A percentile compares a stretch with the other conserved stretches of the same genome.
These are phyloP conservation scores for Doryteuthis pealeii DNA, from an alignment of 1,140 invertebrate genomes.

Conservation along the genomic window DNA sequence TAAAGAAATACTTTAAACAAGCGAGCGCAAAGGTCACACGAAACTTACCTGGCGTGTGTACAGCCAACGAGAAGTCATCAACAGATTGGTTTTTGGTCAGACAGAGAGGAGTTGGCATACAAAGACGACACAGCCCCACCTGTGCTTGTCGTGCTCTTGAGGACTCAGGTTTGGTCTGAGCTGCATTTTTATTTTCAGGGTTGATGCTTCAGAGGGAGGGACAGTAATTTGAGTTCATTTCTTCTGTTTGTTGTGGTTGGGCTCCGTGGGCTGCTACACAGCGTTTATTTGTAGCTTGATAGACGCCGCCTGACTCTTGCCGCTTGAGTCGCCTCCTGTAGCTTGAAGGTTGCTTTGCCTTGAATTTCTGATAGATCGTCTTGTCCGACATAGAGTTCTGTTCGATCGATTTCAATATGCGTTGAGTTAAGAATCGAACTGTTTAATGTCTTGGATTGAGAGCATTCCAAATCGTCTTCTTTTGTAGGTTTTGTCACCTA, in stretches of 20 bases:
- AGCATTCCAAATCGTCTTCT: not conserved
- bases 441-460: slow-evolving; percentile 13
- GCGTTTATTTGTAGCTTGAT: not conserved
- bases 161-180: slow-evolving; percentile 9
- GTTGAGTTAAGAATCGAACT: slow-evolving; percentile 27
- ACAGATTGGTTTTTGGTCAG: slow-evolving; percentile 39
- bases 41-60: slow-evolving; percentile 38
- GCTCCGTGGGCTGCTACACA: not conserved
- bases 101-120: slow-evolving; percentile 20
- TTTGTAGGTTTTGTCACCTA: not conserved
- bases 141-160: slow-evolving; percentile 22
- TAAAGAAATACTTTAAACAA: no score
- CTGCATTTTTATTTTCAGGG: slow-evolving; percentile 11
- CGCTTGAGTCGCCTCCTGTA: slow-evolving; percentile 15
- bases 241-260: not conserved
- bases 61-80: slow-evolving; percentile 42
- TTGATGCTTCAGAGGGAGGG: not conserved
- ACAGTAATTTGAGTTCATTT: not conserved
- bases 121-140: slow-evolving; percentile 30
- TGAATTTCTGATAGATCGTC: slow-evolving; percentile 41
- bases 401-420: slow-evolving; percentile 43
- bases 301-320: slow-evolving; percentile 12
- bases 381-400: slow-evolving; percentile 35
- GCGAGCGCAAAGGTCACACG: not conserved
- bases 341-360: slow-evolving; percentile 40